Evolutionary conservation across 2,113 vertebrate genomes (phyloP).

Genomic region (Ellobius talpinus): DNA sequence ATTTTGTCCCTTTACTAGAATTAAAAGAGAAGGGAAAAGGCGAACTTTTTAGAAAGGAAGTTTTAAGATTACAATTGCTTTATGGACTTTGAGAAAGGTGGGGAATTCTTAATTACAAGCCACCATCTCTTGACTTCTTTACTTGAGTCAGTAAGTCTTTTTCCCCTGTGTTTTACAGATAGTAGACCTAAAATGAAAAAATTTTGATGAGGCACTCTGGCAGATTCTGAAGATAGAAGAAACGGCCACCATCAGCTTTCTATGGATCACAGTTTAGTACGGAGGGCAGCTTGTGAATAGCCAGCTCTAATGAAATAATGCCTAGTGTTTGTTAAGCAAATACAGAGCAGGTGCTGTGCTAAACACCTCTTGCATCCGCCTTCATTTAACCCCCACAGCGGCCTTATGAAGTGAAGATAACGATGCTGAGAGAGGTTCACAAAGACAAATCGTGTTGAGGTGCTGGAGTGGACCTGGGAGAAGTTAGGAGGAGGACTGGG

Average conservation of each 20-base stretch:
- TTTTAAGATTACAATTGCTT: slow-evolving; percentile 9
- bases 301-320: background rate
- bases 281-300: background rate
- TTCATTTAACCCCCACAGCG: background rate
- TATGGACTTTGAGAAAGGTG: background rate
- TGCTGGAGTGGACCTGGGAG: background rate
- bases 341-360: background rate
- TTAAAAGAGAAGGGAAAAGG: background rate
- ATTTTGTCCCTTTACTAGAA: background rate
- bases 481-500: too few relatives aligned
- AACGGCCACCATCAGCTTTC: background rate
- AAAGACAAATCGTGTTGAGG: background rate
- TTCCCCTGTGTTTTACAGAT: background rate
- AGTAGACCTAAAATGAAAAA: background rate
- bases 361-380: background rate
- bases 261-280: background rate
- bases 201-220: background rate
- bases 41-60: background rate
- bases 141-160: background rate
- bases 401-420: background rate
- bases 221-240: background rate
- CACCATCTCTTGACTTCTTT: background rate
- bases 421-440: background rate
- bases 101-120: slow-evolving; percentile 37
- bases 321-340: background rate